Conservation (phyloP, 1,140 invertebrate species). For the Odontomachus brunneus region DNA sequence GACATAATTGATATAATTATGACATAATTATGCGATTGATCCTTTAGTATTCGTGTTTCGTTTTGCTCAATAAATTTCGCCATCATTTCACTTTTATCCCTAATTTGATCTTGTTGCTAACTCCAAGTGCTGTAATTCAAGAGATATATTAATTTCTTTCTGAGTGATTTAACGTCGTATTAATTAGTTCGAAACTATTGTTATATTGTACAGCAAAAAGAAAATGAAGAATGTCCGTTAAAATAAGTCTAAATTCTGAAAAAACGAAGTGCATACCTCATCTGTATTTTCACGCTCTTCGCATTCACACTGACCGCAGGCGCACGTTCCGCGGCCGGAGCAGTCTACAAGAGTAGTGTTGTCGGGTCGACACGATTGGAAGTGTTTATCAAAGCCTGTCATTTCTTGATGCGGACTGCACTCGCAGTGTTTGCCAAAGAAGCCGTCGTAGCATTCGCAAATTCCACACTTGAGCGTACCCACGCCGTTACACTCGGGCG, state of each 20-base stretch:
- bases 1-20: background rate
- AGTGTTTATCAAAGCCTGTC: slow-evolving; percentile 84
- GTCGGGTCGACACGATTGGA: slow-evolving; percentile 90
- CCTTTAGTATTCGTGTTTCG: background rate
- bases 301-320: slow-evolving; percentile 93
- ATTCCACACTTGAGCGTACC: slow-evolving; percentile 94
- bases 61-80: background rate
- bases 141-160: too few species aligned
- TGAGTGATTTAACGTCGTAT: too few species aligned
- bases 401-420: slow-evolving; percentile 88
- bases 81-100: too few species aligned
- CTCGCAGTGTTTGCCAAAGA: slow-evolving; percentile 95
- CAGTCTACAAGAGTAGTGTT: slow-evolving; percentile 90
- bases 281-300: slow-evolving; percentile 82
- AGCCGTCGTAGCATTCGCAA: slow-evolving; percentile 92
- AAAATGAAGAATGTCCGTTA: too few species aligned
- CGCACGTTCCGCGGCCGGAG: slow-evolving; percentile 91
- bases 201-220: too few species aligned
- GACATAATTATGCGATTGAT: background rate
- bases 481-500: slow-evolving; percentile 87
- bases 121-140: too few species aligned
- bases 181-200: too few species aligned
- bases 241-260: background rate
- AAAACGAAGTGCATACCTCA: slow-evolving; percentile 84
- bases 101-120: background rate